Percentiles rank a stretch among this genome's conserved stretches.
phyloP scores from a whole-genome alignment of 1,140 invertebrate genomes.

The roundworm (Caenorhabditis elegans) region DNA sequence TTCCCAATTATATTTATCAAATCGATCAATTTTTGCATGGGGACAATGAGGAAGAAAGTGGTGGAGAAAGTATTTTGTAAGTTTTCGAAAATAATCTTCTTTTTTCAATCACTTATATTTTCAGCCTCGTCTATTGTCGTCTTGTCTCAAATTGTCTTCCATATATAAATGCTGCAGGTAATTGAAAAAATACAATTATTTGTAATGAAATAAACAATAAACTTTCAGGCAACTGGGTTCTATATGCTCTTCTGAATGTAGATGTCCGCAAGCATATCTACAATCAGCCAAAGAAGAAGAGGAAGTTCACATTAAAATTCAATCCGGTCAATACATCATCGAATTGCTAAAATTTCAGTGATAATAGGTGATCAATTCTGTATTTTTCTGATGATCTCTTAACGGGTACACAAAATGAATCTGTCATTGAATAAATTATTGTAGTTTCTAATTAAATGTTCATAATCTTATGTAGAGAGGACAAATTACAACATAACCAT shows the following conservation, averaged over 20 bases:
- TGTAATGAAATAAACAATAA: no score
- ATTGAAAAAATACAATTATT: not conserved
- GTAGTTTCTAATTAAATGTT: not conserved
- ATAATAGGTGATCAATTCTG: not conserved
- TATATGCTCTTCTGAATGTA: conserved; percentile 41
- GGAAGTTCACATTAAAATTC: conserved; percentile 17
- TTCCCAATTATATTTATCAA: conserved; percentile 32
- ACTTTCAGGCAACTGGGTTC: conserved; percentile 42
- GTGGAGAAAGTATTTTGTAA: conserved; percentile 1
- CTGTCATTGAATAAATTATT: not conserved
- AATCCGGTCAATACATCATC: conserved; percentile 26
- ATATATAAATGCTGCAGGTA: conserved; percentile 45
- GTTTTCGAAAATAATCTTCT: not conserved
- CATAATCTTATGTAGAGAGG: not conserved
- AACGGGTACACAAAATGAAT: not conserved
- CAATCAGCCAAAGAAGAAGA: conserved; percentile 33
- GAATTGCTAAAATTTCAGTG: not conserved
- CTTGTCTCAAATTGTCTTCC: conserved; percentile 40
- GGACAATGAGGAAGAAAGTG: not conserved
- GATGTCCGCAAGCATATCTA: conserved; percentile 46
- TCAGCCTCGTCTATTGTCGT: conserved; percentile 36
- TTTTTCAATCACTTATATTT: not conserved
- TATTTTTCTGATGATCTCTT: not conserved
- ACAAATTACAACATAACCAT: conserved; percentile 12
- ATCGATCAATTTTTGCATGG: conserved; percentile 21